Percentiles rank a stretch among this genome's conserved stretches.
These are phyloP conservation scores for Drosophila nr. perissopoda DNA, from an alignment of 2,888 invertebrate species.

Conservation along the genomic window DNA sequence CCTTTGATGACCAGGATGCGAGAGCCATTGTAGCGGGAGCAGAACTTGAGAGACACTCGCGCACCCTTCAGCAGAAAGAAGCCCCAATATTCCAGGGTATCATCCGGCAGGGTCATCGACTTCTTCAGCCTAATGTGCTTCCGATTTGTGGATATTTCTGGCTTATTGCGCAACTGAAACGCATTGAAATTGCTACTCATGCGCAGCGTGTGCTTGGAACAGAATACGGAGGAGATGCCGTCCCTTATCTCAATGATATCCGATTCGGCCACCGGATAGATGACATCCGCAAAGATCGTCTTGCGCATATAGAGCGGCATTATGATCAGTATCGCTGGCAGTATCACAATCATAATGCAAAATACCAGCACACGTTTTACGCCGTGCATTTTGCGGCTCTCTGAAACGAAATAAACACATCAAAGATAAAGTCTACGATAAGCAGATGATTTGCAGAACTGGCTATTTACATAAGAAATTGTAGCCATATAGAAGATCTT, in stretches of 20 bases:
- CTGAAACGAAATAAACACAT: constrained; percentile 84
- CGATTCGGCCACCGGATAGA: constrained; percentile 92
- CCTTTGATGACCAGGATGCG: constrained; percentile 93
- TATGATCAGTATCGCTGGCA: constrained; percentile 91
- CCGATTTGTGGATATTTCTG: constrained; percentile 88
- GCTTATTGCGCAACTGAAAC: constrained; percentile 90
- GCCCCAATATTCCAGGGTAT: constrained; percentile 95
- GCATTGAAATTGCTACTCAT: constrained; percentile 91
- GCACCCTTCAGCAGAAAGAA: constrained; percentile 93
- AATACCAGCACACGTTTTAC: constrained; percentile 91
- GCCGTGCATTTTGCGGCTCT: constrained; percentile 91
- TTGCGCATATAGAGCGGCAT: constrained; percentile 92
- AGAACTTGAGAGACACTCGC: constrained; percentile 90
- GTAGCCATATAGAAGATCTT: too few relatives aligned
- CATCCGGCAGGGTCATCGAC: constrained; percentile 93
- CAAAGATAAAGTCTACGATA: constrained; percentile 30
- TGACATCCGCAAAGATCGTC: constrained; percentile 91
- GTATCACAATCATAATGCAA: constrained; percentile 90
- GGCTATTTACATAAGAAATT: background rate
- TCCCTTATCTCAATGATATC: constrained; percentile 93
- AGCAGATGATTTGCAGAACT: constrained; percentile 13
- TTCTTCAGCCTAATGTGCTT: constrained; percentile 92
- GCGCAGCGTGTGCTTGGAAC: constrained; percentile 90
- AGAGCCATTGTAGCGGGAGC: constrained; percentile 92
- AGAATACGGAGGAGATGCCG: constrained; percentile 93